These are phyloP conservation scores for Ophion slaviceki DNA, from an alignment of 2,888 invertebrate genomes.

Conservation along the genomic window DNA sequence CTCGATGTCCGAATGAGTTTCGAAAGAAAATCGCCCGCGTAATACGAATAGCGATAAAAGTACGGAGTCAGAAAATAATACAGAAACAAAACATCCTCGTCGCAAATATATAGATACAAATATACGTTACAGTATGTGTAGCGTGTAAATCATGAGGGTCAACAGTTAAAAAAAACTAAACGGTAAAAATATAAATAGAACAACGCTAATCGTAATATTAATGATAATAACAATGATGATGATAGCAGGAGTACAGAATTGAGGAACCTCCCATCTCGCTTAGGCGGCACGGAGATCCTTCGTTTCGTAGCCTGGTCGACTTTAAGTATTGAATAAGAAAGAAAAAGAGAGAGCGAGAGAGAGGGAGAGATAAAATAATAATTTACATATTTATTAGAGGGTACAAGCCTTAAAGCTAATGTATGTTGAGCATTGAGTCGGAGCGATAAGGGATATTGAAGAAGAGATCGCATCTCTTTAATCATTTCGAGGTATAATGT, in stretches of 20 bases:
- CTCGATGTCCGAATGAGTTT: background rate
- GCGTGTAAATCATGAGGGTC: slow-evolving; percentile 16
- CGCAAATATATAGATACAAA: slow-evolving; percentile 29
- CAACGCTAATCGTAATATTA: slow-evolving; percentile 42
- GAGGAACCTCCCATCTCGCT: slow-evolving; percentile 49
- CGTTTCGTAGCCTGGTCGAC: slow-evolving; percentile 28
- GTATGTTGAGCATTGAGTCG: slow-evolving; percentile 80
- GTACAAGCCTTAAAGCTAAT: slow-evolving; percentile 78
- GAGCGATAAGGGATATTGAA: slow-evolving; percentile 70
- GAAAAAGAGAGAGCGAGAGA: slow-evolving; percentile 35
- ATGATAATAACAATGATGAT: slow-evolving; percentile 31
- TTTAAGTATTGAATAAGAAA: slow-evolving; percentile 53
- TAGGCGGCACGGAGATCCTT: slow-evolving; percentile 27
- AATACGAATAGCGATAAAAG: slow-evolving; percentile 44
- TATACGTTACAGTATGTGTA: slow-evolving; percentile 10
- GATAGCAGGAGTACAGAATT: slow-evolving; percentile 19
- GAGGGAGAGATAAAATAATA: slow-evolving; percentile 72
- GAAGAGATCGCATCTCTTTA: slow-evolving; percentile 29
- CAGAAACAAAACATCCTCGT: slow-evolving; percentile 17
- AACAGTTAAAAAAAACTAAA: slow-evolving; percentile 19
- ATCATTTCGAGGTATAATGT: slow-evolving; percentile 45
- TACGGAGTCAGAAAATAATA: slow-evolving; percentile 41
- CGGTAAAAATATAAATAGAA: slow-evolving; percentile 37
- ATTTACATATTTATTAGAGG: slow-evolving; percentile 77
- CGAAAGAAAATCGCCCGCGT: background rate